A percentile compares a stretch with the other conserved stretches of the same genome.
phyloP scores from a whole-genome alignment of 2,113 vertebrate genomes.

The Lutjanus erythropterus region DNA sequence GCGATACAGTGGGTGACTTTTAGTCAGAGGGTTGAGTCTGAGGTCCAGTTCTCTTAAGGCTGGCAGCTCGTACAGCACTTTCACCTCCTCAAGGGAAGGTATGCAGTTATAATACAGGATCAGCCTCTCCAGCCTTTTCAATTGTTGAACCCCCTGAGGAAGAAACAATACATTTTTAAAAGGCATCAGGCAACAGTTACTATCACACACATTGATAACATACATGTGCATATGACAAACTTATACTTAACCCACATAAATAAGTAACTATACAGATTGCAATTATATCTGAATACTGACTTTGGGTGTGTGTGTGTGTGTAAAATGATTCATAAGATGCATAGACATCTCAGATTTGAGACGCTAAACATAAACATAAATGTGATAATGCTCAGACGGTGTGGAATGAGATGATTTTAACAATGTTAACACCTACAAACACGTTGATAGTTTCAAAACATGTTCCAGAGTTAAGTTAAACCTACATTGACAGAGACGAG shows the following conservation, averaged over 20 bases:
- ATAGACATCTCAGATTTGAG: no score
- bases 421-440: not conserved
- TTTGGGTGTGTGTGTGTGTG: no score
- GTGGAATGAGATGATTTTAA: not conserved
- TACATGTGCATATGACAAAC: no score
- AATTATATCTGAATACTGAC: no score
- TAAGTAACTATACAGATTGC: no score
- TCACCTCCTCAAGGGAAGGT: conserved; percentile 83
- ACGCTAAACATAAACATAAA: no score
- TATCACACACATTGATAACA: no score
- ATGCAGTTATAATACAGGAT: conserved; percentile 88
- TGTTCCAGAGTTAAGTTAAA: not conserved
- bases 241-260: no score
- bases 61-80: conserved; percentile 79
- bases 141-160: conserved; percentile 84
- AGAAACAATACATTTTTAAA: not conserved
- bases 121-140: conserved; percentile 84
- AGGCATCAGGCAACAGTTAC: fast-evolving
- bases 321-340: no score
- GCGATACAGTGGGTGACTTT: conserved; percentile 82
- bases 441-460: not conserved
- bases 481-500: conserved; percentile 85
- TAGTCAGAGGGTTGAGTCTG: conserved; percentile 87
- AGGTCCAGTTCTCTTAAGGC: conserved; percentile 85
- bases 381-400: no score